A percentile compares a stretch with the other conserved stretches of the same genome.
Evolutionary conservation across 2,888 invertebrate genomes (phyloP).

Genomic region (Anoplius nigerrimus): DNA sequence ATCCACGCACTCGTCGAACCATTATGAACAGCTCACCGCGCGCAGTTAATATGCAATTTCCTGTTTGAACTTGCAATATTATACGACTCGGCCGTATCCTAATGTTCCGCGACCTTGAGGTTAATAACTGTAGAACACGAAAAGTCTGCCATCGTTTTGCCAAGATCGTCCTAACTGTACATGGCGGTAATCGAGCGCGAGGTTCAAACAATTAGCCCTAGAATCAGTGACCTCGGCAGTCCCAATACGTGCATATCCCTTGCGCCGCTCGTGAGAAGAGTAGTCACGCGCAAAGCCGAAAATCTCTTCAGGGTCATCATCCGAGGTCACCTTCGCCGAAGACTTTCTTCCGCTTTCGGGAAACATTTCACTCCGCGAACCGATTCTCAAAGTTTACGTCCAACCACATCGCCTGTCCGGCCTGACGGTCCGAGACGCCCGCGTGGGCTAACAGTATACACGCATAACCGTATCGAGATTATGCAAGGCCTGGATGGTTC

Average conservation of each 20-base stretch:
- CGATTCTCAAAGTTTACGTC: too few relatives aligned
- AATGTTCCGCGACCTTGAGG: slow-evolving; percentile 40
- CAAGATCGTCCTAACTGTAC: slow-evolving; percentile 36
- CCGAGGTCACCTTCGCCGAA: too few relatives aligned
- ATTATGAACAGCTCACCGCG: too few relatives aligned
- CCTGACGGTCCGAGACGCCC: slow-evolving; percentile 8
- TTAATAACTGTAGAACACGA: slow-evolving; percentile 49
- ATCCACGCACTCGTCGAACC: too few relatives aligned
- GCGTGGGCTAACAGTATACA: slow-evolving; percentile 42
- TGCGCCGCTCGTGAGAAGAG: too few relatives aligned
- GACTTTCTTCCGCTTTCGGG: too few relatives aligned
- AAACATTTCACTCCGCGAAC: too few relatives aligned
- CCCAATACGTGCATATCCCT: too few relatives aligned
- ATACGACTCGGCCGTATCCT: slow-evolving; percentile 16
- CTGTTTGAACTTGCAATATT: background rate
- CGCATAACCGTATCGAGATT: slow-evolving; percentile 48
- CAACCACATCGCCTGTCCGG: too few relatives aligned
- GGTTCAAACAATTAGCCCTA: slow-evolving; percentile 40
- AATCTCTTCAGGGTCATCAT: too few relatives aligned
- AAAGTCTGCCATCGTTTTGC: slow-evolving; percentile 30
- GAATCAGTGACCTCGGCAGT: slow-evolving; percentile 18
- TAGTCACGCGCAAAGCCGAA: too few relatives aligned
- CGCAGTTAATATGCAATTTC: background rate
- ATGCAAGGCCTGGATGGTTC: slow-evolving; percentile 38
- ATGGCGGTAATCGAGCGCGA: slow-evolving; percentile 34